Conservation (phyloP, 2,113 vertebrate genomes). For the Toxostoma redivivum region DNA sequence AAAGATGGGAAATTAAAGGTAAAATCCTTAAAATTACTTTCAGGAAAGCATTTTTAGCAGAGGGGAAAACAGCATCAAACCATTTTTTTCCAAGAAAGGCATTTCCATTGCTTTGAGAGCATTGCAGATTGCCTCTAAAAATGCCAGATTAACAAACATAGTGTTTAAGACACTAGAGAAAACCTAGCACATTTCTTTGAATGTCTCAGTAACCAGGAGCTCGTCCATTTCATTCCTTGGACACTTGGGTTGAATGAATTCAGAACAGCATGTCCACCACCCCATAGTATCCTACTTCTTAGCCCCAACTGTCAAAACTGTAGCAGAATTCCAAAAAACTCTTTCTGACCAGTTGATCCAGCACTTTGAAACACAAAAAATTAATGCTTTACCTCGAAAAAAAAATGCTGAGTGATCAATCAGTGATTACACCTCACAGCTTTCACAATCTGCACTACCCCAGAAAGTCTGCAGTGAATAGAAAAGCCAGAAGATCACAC, state of each 20-base stretch:
- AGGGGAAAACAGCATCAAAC: neutral
- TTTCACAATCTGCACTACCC: neutral
- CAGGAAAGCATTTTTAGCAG: neutral
- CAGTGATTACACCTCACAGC: neutral
- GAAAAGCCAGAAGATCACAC: neutral
- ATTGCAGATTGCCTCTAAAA: neutral
- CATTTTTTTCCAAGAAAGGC: neutral
- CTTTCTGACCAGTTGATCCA: neutral
- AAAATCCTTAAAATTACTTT: neutral
- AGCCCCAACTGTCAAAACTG: neutral
- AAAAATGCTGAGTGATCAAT: accelerated
- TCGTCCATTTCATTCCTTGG: neutral
- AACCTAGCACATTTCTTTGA: neutral
- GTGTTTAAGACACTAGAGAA: neutral
- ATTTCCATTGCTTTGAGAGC: neutral
- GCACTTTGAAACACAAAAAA: neutral
- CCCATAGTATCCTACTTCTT: neutral
- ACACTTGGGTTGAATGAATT: neutral
- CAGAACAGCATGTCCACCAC: accelerated
- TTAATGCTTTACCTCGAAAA: neutral
- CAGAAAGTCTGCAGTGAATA: neutral
- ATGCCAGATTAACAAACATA: neutral
- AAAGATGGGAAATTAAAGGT: neutral
- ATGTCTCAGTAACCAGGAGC: neutral
- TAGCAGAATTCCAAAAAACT: neutral